phyloP scores from a whole-genome alignment of 2,797 vertebrate species.

The Carduelis carduelis region DNA sequence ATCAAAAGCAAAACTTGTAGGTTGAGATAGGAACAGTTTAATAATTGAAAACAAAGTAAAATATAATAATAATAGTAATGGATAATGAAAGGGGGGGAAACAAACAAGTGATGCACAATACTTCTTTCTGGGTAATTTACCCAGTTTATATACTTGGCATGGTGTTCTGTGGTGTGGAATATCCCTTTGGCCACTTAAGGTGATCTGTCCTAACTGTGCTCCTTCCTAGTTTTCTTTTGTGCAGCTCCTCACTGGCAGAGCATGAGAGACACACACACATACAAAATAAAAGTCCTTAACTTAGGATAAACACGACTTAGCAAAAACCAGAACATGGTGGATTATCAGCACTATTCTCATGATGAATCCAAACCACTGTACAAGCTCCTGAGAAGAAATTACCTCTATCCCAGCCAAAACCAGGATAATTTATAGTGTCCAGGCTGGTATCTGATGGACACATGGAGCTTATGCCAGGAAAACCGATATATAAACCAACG shows the following conservation, averaged over 20 bases:
- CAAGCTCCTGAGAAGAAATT: neutral
- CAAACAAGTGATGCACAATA: neutral
- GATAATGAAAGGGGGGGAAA: neutral
- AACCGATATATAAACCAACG: fast-evolving
- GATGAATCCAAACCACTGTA: neutral
- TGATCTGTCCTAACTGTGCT: neutral
- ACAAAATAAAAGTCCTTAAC: neutral
- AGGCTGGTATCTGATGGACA: neutral
- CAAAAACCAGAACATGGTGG: neutral
- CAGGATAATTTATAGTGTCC: neutral
- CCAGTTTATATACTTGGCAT: neutral
- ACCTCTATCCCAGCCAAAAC: neutral
- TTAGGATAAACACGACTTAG: fast-evolving
- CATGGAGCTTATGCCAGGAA: neutral
- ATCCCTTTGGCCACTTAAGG: neutral
- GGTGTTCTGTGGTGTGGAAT: neutral
- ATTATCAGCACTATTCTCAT: neutral
- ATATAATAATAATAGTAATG: neutral
- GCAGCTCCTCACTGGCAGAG: neutral
- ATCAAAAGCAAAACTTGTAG: neutral
- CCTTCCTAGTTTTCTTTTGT: neutral
- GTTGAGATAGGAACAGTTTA: neutral
- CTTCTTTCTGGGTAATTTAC: neutral
- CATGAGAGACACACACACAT: fast-evolving
- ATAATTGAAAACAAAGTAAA: neutral